Evolutionary conservation across 2,113 vertebrate species (phyloP).

Genomic region (Chlorodrepanis virens): DNA sequence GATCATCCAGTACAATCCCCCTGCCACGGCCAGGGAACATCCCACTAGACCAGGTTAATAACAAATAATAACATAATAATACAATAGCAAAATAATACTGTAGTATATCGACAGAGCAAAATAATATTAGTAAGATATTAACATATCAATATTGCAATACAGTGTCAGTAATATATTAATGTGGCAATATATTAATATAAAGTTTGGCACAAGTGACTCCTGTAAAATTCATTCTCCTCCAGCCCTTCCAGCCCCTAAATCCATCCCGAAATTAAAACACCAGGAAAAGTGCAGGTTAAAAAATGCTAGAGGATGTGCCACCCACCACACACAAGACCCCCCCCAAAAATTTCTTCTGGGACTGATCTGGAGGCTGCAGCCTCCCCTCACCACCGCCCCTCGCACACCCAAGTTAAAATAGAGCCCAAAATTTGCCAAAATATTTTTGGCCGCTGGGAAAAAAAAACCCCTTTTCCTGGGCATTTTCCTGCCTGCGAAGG

Average conservation of each 20-base stretch:
- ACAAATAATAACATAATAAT: neutral
- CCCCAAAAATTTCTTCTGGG: neutral
- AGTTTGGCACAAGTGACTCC: fast-evolving
- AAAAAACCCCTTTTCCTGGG: neutral
- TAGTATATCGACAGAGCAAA: fast-evolving
- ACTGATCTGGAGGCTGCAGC: neutral
- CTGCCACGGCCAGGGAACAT: neutral
- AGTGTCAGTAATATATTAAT: no score
- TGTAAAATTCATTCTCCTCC: fast-evolving
- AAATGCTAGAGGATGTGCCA: fast-evolving
- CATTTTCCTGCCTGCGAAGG: neutral
- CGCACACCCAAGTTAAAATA: fast-evolving
- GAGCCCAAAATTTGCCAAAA: fast-evolving
- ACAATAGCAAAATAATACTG: no score
- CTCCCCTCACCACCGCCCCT: fast-evolving
- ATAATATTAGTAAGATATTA: fast-evolving
- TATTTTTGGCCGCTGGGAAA: fast-evolving
- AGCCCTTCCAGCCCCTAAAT: neutral
- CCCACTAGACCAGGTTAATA: neutral
- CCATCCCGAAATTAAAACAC: neutral
- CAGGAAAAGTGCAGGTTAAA: fast-evolving
- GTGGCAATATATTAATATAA: neutral
- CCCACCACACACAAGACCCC: fast-evolving
- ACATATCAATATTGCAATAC: no score
- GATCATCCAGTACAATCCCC: neutral